These are phyloP conservation scores for Perdita meconis DNA, from an alignment of 2,888 invertebrate genomes.

Conservation along the genomic window DNA sequence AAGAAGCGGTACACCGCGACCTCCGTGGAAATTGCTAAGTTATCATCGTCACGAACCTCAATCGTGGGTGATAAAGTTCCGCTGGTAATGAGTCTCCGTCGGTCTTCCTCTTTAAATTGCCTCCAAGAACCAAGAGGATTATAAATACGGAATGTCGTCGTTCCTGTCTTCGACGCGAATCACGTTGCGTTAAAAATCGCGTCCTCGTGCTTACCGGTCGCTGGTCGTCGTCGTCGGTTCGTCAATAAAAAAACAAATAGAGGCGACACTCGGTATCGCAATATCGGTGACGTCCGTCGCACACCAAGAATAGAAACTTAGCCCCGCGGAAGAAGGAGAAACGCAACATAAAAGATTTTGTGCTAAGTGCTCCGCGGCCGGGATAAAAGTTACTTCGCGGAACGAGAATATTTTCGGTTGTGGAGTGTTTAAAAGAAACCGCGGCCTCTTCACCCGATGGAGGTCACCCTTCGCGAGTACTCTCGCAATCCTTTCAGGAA, in stretches of 20 bases:
- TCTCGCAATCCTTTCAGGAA: conserved; percentile 47
- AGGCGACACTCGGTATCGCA: background rate
- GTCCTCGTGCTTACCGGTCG: background rate
- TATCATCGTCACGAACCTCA: conserved; percentile 41
- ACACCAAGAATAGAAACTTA: background rate
- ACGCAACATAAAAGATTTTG: conserved; percentile 15
- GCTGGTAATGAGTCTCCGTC: conserved; percentile 49
- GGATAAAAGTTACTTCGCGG: conserved; percentile 42
- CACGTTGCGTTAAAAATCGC: background rate
- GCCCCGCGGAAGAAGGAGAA: background rate
- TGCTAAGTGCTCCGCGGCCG: conserved; percentile 23
- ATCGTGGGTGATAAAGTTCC: conserved; percentile 52
- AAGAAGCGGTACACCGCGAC: conserved; percentile 32
- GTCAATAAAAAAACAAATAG: background rate
- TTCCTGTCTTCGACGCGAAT: background rate
- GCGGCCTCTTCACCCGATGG: conserved; percentile 23
- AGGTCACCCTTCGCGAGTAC: conserved; percentile 45
- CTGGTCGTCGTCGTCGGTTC: too few relatives aligned
- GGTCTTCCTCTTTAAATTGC: conserved; percentile 43
- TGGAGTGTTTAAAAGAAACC: conserved; percentile 16
- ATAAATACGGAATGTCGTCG: conserved; percentile 33
- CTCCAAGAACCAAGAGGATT: conserved; percentile 26
- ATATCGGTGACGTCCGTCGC: background rate
- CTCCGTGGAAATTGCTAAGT: conserved; percentile 50
- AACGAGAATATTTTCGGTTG: conserved; percentile 36